Percentiles rank a stretch among this genome's conserved stretches.
Conservation (phyloP, 2,113 vertebrate genomes). For the Isichthys henryi region DNA sequence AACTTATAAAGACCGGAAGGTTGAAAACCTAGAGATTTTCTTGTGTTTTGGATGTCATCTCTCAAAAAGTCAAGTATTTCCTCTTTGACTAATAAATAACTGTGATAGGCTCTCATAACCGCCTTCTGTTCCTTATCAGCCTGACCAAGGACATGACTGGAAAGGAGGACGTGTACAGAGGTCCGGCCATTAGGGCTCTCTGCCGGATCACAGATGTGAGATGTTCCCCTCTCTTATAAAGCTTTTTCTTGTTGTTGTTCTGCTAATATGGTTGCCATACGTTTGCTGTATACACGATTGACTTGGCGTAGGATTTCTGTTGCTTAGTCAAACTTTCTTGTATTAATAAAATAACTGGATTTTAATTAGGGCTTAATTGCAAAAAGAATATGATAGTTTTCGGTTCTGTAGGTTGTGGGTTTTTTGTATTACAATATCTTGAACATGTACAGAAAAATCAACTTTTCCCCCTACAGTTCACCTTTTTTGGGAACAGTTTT, state of each 20-base stretch:
- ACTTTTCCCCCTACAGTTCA: neutral
- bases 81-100: neutral
- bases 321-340: neutral
- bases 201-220: slow-evolving; percentile 97
- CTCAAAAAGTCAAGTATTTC: neutral
- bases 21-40: neutral
- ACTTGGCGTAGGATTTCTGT: neutral
- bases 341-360: neutral
- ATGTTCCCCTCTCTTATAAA: neutral
- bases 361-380: neutral
- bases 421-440: neutral
- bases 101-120: neutral
- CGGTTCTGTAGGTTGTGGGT: neutral
- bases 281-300: neutral
- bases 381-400: neutral
- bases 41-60: neutral
- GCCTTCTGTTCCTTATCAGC: slow-evolving; percentile 48
- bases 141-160: slow-evolving; percentile 98
- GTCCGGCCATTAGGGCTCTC: slow-evolving; percentile 89
- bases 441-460: neutral
- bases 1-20: neutral
- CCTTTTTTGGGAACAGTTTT: neutral
- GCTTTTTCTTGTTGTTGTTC: neutral
- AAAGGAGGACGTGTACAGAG: slow-evolving; percentile 91
- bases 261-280: neutral